Base-by-base conservation (phyloP, 1,140 invertebrate species). In the Limonius californicus region DNA sequence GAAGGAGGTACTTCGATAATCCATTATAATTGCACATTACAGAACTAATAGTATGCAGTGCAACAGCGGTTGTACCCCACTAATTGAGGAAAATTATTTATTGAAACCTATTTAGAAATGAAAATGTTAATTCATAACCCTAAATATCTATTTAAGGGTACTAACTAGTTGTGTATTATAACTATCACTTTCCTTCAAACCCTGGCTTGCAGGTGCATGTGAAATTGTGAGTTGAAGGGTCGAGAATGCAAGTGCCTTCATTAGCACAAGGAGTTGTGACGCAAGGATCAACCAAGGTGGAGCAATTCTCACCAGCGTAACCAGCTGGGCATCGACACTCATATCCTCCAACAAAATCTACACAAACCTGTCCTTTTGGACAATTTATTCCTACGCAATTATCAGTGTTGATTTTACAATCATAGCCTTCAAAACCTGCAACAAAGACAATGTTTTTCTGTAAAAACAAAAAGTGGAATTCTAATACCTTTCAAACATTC, bases 171-270 rank as follows among this genome's bases (percentile, higher is more conserved):
- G n/a, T n/a, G n/a, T n/a, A n/a, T n/a, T n/a, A n/a, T n/a, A 39
- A 39, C 11, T 12, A 12, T 39, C 2, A 83, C 2, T 82, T 80
- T 53, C 90, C 94, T 19, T 82, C 85, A 78, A 85, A 90, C 4
- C 93, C 93, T 12, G 85, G 80, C 4, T 82, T 83, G 77, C 94
- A 96, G 54, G 83, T 84, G 76, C 92, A 95, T 4, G 19, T 56
- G 50, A 61, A 68, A n/a, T 68, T 62, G 18, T 64, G 65, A 16
- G 12, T 42, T 21, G 32, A 54, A 2, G 32, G 39, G 50, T 68
- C 65, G 16, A 67, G 84, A 12, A 83, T 79, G 74, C 90, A 92
- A 12, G 78, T 82, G 50, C 85, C 90, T 1, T 84, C 87, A 76
- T 91, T 90, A 23, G 79, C 72, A 67, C 92, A 92, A 0, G 85